Conservation (phyloP, 2,888 invertebrate species). For the Microctonus hyperodae region DNA sequence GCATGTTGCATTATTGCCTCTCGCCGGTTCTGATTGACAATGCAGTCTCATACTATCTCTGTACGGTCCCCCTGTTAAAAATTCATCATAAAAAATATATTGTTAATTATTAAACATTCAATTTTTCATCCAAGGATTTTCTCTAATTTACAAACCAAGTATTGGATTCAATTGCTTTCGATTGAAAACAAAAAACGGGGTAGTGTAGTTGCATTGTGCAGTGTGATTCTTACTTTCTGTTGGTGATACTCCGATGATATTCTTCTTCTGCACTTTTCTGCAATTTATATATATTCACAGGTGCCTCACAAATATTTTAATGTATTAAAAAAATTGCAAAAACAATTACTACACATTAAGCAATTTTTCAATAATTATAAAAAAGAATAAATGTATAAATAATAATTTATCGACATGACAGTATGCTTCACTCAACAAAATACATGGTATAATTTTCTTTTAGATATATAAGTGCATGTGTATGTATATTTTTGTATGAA, state of each 20-base stretch:
- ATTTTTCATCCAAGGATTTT: conserved; percentile 49
- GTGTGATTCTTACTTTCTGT: conserved; percentile 45
- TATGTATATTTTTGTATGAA: background rate
- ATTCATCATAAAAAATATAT: no score
- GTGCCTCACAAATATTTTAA: conserved; percentile 10
- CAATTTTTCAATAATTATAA: no score
- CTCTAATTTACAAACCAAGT: conserved; percentile 48
- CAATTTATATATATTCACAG: background rate
- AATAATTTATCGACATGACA: no score
- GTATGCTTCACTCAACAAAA: no score
- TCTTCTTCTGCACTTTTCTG: conserved; percentile 9
- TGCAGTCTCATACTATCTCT: conserved; percentile 64
- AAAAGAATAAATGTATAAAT: no score
- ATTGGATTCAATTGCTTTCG: conserved; percentile 52
- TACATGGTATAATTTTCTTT: conserved; percentile 9
- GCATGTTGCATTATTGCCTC: conserved; percentile 35
- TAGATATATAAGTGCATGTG: background rate
- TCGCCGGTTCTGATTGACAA: conserved; percentile 49
- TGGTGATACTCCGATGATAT: conserved; percentile 25
- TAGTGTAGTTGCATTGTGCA: conserved; percentile 42
- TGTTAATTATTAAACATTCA: background rate
- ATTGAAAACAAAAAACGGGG: conserved; percentile 45
- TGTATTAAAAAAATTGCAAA: conserved; percentile 1
- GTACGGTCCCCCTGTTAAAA: conserved; percentile 50
- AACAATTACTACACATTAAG: background rate